These are phyloP conservation scores for Cryptomyrus ogoouensis DNA, from an alignment of 2,113 vertebrate species.

Conservation along the genomic window DNA sequence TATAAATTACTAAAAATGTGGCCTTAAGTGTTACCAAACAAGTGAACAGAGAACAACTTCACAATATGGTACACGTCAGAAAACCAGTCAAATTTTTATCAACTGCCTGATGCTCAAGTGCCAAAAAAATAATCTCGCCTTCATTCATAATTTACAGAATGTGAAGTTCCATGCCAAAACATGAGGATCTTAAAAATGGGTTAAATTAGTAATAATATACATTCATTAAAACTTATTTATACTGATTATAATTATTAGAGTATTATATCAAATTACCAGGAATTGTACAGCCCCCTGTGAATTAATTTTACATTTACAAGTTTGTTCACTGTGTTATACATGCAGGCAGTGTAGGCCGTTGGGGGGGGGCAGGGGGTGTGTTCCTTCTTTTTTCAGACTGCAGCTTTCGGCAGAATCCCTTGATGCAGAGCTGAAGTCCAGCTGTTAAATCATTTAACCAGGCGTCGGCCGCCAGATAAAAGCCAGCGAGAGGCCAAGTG, in stretches of 20 bases:
- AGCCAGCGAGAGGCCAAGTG: neutral
- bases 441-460: slow-evolving; percentile 12
- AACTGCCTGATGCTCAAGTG: neutral
- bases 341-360: neutral
- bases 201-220: neutral
- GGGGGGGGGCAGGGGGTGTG: neutral
- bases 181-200: neutral
- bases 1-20: neutral
- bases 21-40: neutral
- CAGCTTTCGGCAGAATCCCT: neutral
- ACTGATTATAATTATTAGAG: neutral
- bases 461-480: neutral
- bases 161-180: neutral
- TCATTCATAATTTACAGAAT: neutral
- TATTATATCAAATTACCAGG: neutral
- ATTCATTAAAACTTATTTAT: neutral
- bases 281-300: neutral
- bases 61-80: neutral
- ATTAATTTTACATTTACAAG: neutral
- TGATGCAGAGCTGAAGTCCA: neutral
- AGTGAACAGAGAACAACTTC: neutral
- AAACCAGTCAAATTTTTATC: neutral
- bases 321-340: neutral
- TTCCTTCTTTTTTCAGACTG: neutral
- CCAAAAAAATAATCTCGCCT: neutral